phyloP scores from a whole-genome alignment of 2,797 vertebrate genomes.

The Lates japonicus region DNA sequence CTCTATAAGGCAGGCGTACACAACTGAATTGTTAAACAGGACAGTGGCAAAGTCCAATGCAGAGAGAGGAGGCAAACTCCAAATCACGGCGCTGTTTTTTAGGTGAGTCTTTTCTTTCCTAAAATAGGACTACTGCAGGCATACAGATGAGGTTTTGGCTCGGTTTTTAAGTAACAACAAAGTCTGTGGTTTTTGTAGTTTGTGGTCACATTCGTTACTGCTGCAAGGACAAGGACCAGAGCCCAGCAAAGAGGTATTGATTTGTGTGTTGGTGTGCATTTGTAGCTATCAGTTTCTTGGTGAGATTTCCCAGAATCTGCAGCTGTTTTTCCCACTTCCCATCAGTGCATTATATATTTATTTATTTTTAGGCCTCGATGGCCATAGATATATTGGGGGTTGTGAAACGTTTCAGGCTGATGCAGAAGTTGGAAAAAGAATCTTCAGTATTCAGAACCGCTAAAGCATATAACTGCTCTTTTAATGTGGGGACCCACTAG shows the following conservation, averaged over 20 bases:
- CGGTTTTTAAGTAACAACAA: conserved; percentile 42
- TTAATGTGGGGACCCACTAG: conserved; percentile 21
- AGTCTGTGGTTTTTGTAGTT: conserved; percentile 48
- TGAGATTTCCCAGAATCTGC: conserved; percentile 78
- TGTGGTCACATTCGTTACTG: conserved; percentile 54
- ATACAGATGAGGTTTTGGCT: conserved; percentile 33
- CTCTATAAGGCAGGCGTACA: conserved; percentile 10
- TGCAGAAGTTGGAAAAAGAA: conserved; percentile 26
- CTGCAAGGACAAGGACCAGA: conserved; percentile 50
- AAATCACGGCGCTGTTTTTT: not conserved
- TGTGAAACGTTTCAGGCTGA: conserved; percentile 38
- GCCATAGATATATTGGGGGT: conserved; percentile 9
- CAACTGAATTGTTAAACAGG: conserved; percentile 35
- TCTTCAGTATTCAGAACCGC: not conserved
- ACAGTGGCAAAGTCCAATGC: conserved; percentile 43
- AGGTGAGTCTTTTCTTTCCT: conserved; percentile 2
- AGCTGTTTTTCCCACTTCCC: conserved; percentile 57
- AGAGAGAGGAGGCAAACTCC: conserved; percentile 12
- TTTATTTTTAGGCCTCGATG: conserved; percentile 5
- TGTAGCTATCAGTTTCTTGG: conserved; percentile 77
- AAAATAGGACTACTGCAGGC: conserved; percentile 35
- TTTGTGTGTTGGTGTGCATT: conserved; percentile 67
- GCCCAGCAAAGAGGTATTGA: conserved; percentile 73
- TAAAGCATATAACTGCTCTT: conserved; percentile 21
- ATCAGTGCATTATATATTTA: conserved; percentile 43